Base-by-base conservation (phyloP, 92 coral and sea anemone genomes). In the Epizoanthus fatuus region DNA sequence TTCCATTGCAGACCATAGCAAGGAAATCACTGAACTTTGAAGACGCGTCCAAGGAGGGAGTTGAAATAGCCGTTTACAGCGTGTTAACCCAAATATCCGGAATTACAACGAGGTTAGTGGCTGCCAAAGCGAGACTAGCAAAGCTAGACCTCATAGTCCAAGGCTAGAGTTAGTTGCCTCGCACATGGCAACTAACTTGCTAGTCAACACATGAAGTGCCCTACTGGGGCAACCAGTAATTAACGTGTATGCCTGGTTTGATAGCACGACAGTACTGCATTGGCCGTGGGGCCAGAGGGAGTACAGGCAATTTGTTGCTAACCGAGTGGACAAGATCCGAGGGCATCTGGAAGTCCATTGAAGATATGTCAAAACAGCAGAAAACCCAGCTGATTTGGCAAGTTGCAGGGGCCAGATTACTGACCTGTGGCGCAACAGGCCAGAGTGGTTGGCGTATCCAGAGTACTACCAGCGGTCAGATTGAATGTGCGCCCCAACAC, bases 341-440 rank as follows among this genome's bases (percentile, higher is more conserved):
- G 4, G 17, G 0, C 76, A 81, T 19, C 52, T 75, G 1, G 77
- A 65, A 67, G 53, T 81, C 17, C 29, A 47, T 20, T 68, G 86
- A 77, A 49, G 75, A 10, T n/a, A 81, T 58, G 85, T 81, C n/a
- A 49, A 72, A 8, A 63, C 75, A n/a, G 10, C 55, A 49, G 63
- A 81, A 8, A 81, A 81, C 52, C 86, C 86, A 38, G 76, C 86
- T 7, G 86, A 81, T 64, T 17, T 81, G 40, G 78, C 78, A 3
- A 82, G 86, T 40, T 17, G 86, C 1, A 79, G 86, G 13, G 54
- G 58, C 51, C 19, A 55, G 56, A 3, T 73, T 38, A 67, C 82
- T n/a, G 54, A 44, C 19, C 52, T 74, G 45, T 84, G 81, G 82
- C 49, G 60, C 54, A 84, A 44, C 37, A 82, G 88, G 39, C 88